phyloP scores from a whole-genome alignment of 2,113 vertebrate species.

The Australoheros scitulus region DNA sequence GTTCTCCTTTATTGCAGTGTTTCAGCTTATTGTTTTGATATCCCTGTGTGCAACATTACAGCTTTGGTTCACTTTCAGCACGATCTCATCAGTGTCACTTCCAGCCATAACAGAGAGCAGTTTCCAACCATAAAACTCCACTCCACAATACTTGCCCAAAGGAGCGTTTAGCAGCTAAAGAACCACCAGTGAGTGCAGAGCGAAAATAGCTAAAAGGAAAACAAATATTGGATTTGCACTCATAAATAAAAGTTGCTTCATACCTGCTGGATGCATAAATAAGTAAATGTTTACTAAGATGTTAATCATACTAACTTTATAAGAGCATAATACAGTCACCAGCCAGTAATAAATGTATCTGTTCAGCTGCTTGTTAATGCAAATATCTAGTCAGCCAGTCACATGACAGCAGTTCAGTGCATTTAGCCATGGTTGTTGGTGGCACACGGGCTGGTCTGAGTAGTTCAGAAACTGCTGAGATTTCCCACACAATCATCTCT shows the following conservation, averaged over 20 bases:
- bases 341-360: too few relatives aligned
- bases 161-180: constrained; percentile 3
- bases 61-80: not conserved
- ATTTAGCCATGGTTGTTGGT: too few relatives aligned
- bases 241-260: constrained; percentile 8
- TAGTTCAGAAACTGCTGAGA: too few relatives aligned
- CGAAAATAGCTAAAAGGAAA: constrained; percentile 5
- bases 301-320: not conserved
- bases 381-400: too few relatives aligned
- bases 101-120: not conserved
- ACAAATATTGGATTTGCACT: not conserved
- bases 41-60: not conserved
- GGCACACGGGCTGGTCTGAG: too few relatives aligned
- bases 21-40: not conserved
- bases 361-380: too few relatives aligned
- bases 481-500: too few relatives aligned
- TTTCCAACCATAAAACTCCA: not conserved
- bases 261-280: not conserved
- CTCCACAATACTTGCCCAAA: not conserved
- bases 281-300: not conserved
- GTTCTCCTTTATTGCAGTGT: not conserved
- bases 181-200: not conserved
- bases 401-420: too few relatives aligned
- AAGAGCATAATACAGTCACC: not conserved
- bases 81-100: not conserved